Percentiles rank a stretch among this genome's conserved stretches.
Conservation (phyloP, 2,888 invertebrate genomes). For the Nasonia oneida region DNA sequence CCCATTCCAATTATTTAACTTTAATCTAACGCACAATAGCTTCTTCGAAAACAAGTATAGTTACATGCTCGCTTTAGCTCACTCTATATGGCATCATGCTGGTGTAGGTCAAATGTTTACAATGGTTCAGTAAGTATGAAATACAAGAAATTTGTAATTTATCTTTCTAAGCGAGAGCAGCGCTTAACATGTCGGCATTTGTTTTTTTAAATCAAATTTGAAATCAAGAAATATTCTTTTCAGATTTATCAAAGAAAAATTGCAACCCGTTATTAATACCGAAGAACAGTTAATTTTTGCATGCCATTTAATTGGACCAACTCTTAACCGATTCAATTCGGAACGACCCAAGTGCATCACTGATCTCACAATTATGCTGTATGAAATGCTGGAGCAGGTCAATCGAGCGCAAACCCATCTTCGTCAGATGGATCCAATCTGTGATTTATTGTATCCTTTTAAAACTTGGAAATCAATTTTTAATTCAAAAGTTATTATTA, state of each 20-base stretch:
- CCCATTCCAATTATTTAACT: conserved; percentile 91
- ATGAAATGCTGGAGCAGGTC: conserved; percentile 94
- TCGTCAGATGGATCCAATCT: conserved; percentile 94
- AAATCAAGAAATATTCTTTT: conserved; percentile 15
- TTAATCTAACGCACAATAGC: conserved; percentile 87
- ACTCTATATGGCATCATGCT: conserved; percentile 97
- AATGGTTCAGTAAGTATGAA: conserved; percentile 84
- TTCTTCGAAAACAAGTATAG: conserved; percentile 92
- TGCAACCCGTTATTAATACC: conserved; percentile 89
- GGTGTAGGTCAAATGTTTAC: conserved; percentile 94
- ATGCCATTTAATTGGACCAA: conserved; percentile 96
- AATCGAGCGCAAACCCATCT: conserved; percentile 89
- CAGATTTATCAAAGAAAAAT: conserved; percentile 89
- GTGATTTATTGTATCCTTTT: conserved; percentile 90
- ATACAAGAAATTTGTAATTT: conserved; percentile 17
- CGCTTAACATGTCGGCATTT: too few relatives aligned
- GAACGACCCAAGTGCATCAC: conserved; percentile 91
- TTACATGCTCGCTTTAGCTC: conserved; percentile 92
- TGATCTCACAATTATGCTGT: conserved; percentile 91
- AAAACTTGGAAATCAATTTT: not conserved
- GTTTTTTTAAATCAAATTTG: not conserved
- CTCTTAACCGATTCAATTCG: conserved; percentile 92
- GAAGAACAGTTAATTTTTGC: conserved; percentile 95
- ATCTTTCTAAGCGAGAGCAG: too few relatives aligned
- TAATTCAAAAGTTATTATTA: too few relatives aligned